Evolutionary conservation across 2,888 invertebrate genomes (phyloP).

Genomic region (Megalurothrips usitatus): DNA sequence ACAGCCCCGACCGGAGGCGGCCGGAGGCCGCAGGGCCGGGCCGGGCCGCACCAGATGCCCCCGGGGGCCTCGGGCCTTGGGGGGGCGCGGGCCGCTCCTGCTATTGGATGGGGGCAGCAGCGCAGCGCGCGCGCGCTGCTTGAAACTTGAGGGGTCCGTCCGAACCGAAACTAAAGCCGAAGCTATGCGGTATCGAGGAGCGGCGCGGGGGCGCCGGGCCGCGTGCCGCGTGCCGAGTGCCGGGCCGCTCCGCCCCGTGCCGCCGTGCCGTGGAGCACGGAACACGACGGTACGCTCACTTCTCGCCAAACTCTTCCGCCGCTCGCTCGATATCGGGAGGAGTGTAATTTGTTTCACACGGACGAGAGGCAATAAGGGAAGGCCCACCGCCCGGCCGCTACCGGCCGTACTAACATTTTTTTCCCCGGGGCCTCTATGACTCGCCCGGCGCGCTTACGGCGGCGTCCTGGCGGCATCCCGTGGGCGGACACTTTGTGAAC

Average conservation of each 20-base stretch:
- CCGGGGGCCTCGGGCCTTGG: not conserved
- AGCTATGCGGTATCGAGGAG: not conserved
- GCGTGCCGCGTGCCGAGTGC: not conserved
- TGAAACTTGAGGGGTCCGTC: slow-evolving; percentile 3
- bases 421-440: no score
- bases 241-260: not conserved
- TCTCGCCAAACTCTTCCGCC: not conserved
- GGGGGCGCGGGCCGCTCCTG: not conserved
- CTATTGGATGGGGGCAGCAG: not conserved
- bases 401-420: no score
- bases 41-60: not conserved
- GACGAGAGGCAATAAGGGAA: not conserved
- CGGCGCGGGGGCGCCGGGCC: not conserved
- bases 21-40: not conserved
- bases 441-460: not conserved
- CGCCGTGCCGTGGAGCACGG: no score
- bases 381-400: no score
- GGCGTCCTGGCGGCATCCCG: not conserved
- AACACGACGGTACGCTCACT: no score
- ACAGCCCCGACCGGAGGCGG: not conserved
- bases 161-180: not conserved
- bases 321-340: not conserved
- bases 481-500: not conserved
- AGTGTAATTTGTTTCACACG: not conserved
- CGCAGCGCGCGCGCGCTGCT: no score